Evolutionary conservation across 1,140 invertebrate genomes (phyloP).

Genomic region (Antheraea pernyi): DNA sequence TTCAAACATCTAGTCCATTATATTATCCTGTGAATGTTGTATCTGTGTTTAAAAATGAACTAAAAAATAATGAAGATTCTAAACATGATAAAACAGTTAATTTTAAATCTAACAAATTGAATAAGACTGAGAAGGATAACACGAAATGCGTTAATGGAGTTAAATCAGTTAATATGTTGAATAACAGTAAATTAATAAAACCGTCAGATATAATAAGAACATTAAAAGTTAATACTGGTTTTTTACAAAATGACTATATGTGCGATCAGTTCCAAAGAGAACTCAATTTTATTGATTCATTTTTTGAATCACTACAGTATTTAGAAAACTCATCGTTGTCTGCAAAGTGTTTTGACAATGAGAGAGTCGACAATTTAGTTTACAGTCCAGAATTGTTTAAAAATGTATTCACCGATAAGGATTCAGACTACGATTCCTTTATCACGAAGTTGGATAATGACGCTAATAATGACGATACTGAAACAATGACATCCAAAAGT

Average conservation of each 20-base stretch:
- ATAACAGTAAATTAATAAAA: slow-evolving; percentile 63
- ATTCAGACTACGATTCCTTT: slow-evolving; percentile 52
- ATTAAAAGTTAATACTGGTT: slow-evolving; percentile 57
- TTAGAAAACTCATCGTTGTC: slow-evolving; percentile 60
- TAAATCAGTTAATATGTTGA: slow-evolving; percentile 41
- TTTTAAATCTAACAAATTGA: background rate
- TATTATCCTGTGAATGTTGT: slow-evolving; percentile 61
- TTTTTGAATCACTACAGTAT: slow-evolving; percentile 72
- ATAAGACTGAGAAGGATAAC: background rate
- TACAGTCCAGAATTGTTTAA: slow-evolving; percentile 32
- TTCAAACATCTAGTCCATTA: slow-evolving; percentile 37
- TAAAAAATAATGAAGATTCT: slow-evolving; percentile 31
- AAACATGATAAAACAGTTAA: background rate
- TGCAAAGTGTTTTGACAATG: slow-evolving; percentile 50
- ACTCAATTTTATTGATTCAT: slow-evolving; percentile 71
- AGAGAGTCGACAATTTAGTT: slow-evolving; percentile 53
- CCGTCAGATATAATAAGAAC: slow-evolving; percentile 69
- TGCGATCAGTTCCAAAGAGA: slow-evolving; percentile 68
- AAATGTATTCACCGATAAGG: slow-evolving; percentile 43
- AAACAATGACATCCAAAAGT: slow-evolving; percentile 73
- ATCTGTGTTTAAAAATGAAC: slow-evolving; percentile 57
- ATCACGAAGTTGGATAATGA: slow-evolving; percentile 60
- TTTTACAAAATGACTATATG: slow-evolving; percentile 55
- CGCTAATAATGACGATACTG: slow-evolving; percentile 52
- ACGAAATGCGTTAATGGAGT: slow-evolving; percentile 34